These are phyloP conservation scores for Cheilinus undulatus DNA, from an alignment of 2,113 vertebrate species.

Conservation along the genomic window DNA sequence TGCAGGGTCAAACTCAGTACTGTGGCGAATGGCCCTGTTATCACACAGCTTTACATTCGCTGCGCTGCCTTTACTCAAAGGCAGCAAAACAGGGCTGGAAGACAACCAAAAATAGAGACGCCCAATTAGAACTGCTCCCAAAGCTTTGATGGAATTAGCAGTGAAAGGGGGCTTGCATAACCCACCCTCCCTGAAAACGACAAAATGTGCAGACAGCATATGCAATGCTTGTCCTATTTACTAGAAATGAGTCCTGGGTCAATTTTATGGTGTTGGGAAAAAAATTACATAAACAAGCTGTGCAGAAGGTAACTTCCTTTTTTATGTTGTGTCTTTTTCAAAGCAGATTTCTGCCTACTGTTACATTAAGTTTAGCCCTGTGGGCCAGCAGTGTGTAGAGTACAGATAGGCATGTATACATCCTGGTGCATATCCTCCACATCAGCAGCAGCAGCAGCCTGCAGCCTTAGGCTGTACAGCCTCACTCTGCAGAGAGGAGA, in stretches of 20 bases:
- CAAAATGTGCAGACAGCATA: conserved; percentile 76
- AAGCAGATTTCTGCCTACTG: conserved; percentile 14
- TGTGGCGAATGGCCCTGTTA: conserved; percentile 80
- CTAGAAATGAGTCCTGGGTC: conserved; percentile 68
- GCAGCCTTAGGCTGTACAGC: conserved; percentile 43
- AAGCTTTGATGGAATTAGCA: conserved; percentile 83
- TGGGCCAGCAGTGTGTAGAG: conserved; percentile 20
- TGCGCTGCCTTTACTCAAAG: conserved; percentile 74
- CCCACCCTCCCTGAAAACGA: conserved; percentile 64
- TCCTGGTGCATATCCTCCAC: conserved; percentile 32
- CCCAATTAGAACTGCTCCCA: conserved; percentile 80
- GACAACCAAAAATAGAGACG: conserved; percentile 81
- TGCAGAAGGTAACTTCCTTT: conserved; percentile 27
- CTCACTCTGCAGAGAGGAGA: conserved; percentile 34
- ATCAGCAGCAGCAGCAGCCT: conserved; percentile 42
- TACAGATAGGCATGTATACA: conserved; percentile 32
- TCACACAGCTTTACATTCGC: conserved; percentile 77
- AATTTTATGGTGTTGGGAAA: conserved; percentile 51
- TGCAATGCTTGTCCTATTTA: conserved; percentile 79
- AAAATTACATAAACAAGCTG: conserved; percentile 44
- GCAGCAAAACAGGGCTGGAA: conserved; percentile 78
- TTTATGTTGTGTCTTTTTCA: conserved; percentile 5
- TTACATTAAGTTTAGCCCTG: conserved; percentile 20
- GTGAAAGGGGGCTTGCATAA: conserved; percentile 80
- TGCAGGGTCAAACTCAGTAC: conserved; percentile 82